Evolutionary conservation across 2,888 invertebrate genomes (phyloP), one percentile per base, ranked within the genome.

Genomic region (Cecidostiba fungosa): DNA sequence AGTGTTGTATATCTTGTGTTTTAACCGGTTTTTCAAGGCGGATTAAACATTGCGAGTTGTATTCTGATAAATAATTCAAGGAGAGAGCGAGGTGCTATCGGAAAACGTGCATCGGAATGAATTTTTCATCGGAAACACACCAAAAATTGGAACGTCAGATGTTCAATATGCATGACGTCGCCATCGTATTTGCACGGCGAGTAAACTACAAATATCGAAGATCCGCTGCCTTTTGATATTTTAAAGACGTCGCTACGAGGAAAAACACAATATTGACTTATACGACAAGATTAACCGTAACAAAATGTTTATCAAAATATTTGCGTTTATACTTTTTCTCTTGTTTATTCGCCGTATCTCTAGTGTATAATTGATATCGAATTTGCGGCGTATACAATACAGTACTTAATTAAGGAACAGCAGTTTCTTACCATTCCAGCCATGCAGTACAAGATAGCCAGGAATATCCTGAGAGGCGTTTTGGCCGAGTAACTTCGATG

Each of bases 401-500:
- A 59, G 23, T 1, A n/a, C n/a, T 59, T 23, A 23, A 47, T 36
- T 69, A 19, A 43, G 16, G 47, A 19, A 5, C 32, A 19, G 8
- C 8, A 66, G 19, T 78, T 69, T 16, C 94, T 95, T 94, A 98
- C 98, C 95, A 98, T 97, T 87, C 98, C 97, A 39, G 97, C 96
- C 89, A 98, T 93, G 0, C 98, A 97, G 92, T 98, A 98, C 89
- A 96, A 96, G n/a, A 97, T 89, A 94, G 97, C 97, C 1, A 99
- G 95, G 74, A 97, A 94, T 84, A 98, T 93, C 89, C 96, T 95
- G 1, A 99, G 94, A 1, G 96, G 96, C 8, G 95, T 94, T 89
- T 94, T 96, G 0, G 98, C 99, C 89, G 96, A 96, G 93, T 98
- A 99, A 2, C 97, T 95, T 84, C 95, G 94, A 93, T 99, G 99